Evolutionary conservation across 2,888 invertebrate genomes (phyloP), one percentile per base, ranked within the genome.

Genomic region (Pammene fasciana): DNA sequence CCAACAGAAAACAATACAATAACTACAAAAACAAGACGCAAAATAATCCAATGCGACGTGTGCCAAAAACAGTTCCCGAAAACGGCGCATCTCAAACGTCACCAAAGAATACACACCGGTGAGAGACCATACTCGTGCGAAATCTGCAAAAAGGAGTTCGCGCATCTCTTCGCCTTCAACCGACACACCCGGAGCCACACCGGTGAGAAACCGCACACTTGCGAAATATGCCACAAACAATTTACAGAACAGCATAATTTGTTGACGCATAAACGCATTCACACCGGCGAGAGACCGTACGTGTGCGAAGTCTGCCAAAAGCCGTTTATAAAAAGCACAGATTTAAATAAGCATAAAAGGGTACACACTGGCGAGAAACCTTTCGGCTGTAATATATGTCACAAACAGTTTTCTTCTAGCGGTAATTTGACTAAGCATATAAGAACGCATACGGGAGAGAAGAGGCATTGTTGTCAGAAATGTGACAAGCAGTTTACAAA

Each of bases 401-500:
- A 43, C n/a, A 57, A 57, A 16, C 43, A 26, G 13, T 57, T 57
- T 18, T n/a, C 57, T 18, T 43, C 26, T n/a, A 57, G 57, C n/a
- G 57, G 57, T 13, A 57, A 57, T 26, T 26, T 57, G 57, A 57
- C 43, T 26, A 57, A 57, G n/a, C 57, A 57, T 13, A 57, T 26
- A 26, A 18, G 57, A 43, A 57, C 57, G 1, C 57, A 57, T n/a
- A 57, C 57, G 5, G 57, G 57, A 7, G 57, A 57, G 57, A 57
- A 57, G n/a, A 6, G 57, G 3, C 43, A 57, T 13, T 57, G 57
- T 3, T 57, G 57, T 18, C 11, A 8, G 18, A n/a, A 26, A n/a
- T 57, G 57, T 5, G 43, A 57, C n/a, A 57, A 57, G 26, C 57
- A 57, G 14, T 57, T 57, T 45, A 57, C 57, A 10, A 57, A 57